These are phyloP conservation scores for Tenrec ecaudatus DNA, from an alignment of 2,113 vertebrate genomes.

Conservation along the genomic window DNA sequence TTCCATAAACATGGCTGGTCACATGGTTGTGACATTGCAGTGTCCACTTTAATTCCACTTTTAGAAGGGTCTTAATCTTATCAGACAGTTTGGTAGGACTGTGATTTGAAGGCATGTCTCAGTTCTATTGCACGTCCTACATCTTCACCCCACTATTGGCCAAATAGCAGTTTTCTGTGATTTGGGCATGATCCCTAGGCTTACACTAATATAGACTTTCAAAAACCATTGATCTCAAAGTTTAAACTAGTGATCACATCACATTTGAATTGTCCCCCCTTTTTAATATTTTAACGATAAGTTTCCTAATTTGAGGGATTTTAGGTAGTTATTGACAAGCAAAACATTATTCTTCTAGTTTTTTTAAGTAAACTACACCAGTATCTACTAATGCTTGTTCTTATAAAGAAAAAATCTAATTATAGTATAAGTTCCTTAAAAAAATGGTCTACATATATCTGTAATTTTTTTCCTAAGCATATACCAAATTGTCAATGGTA, in stretches of 20 bases:
- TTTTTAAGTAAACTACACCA: slow-evolving; percentile 9
- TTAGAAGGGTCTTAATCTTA: neutral
- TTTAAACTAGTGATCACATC: no score
- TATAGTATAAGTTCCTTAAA: neutral
- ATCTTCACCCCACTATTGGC: no score
- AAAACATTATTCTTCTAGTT: neutral
- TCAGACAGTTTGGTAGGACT: neutral
- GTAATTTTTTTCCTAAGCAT: slow-evolving; percentile 37
- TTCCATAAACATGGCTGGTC: neutral
- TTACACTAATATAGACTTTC: neutral
- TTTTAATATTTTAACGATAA: no score
- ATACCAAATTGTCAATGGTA: neutral
- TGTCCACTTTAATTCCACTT: neutral
- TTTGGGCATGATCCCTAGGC: neutral
- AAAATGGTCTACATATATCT: neutral
- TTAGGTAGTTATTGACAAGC: slow-evolving; percentile 10
- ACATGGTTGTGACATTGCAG: neutral
- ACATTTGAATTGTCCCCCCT: no score
- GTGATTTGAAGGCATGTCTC: neutral
- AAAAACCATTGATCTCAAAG: neutral
- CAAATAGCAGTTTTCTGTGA: neutral
- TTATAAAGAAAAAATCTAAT: slow-evolving; percentile 13
- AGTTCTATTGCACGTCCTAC: neutral
- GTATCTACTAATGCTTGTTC: neutral
- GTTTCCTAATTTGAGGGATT: neutral